A percentile compares a stretch with the other conserved stretches of the same genome.
Conservation (phyloP, 2,113 vertebrate genomes). For the Solea senegalensis region DNA sequence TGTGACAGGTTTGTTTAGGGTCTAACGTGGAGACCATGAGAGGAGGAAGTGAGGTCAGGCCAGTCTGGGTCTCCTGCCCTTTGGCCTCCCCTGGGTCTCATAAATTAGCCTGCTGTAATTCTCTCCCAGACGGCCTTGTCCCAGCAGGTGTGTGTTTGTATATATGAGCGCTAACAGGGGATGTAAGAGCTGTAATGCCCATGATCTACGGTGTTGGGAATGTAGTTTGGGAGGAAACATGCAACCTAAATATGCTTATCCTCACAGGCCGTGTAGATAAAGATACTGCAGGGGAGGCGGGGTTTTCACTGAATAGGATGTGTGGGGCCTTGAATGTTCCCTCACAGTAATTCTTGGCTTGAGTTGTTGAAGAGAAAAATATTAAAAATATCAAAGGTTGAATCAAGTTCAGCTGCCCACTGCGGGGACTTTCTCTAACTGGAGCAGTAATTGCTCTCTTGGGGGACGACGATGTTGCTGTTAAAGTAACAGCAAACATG, state of each 20-base stretch:
- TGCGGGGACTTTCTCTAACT: constrained; percentile 56
- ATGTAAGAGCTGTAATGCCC: constrained; percentile 74
- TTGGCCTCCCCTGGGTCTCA: constrained; percentile 77
- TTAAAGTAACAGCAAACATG: constrained; percentile 42
- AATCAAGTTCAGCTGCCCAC: constrained; percentile 68
- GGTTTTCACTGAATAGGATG: constrained; percentile 45
- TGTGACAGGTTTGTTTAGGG: constrained; percentile 37
- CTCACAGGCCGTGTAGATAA: constrained; percentile 65
- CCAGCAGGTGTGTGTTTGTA: constrained; percentile 85
- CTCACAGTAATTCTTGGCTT: constrained; percentile 43
- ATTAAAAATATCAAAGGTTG: constrained; percentile 65
- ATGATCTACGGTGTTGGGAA: constrained; percentile 82
- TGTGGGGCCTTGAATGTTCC: constrained; percentile 29
- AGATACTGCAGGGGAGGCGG: constrained; percentile 41
- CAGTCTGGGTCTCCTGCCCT: constrained; percentile 76
- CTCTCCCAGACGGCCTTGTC: constrained; percentile 77
- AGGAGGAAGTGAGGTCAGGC: constrained; percentile 79
- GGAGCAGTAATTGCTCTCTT: constrained; percentile 38
- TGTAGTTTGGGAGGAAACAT: constrained; percentile 77
- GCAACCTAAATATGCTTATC: constrained; percentile 82
- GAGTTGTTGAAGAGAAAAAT: constrained; percentile 41
- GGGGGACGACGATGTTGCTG: constrained; percentile 51
- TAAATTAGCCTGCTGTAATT: constrained; percentile 83
- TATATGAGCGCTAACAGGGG: constrained; percentile 74
- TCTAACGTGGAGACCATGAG: constrained; percentile 52